Base-by-base conservation (phyloP, 92 coral and sea anemone species). In the Porites cylindrica region DNA sequence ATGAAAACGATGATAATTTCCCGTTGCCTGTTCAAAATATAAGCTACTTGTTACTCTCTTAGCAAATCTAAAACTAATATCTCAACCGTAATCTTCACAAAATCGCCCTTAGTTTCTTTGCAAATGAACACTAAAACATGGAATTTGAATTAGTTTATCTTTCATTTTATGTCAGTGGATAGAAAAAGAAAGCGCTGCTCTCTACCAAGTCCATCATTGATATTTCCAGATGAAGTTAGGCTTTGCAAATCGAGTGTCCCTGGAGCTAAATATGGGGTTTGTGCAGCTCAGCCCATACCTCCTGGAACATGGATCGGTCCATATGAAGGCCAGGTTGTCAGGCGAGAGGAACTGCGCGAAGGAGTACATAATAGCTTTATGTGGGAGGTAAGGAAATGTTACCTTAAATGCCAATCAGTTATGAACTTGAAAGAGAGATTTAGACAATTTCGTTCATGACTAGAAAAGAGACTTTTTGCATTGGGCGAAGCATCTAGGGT, bases 251-350 rank as follows among this genome's bases (percentile, higher is more conserved):
- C 99, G 72, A 91, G 98, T 68, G 94, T 96, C 11, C 96, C 99
- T 79, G 98, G 98, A 6, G 95, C 94, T 43, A 89, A 89, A 51
- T 88, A 86, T 20, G 99, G 99, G 70, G 98, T 96, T 21, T 95
- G 98, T 85, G 98, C 98, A 47, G 90, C 99, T 75, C 98, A 94
- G 23, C 88, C 95, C 90, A 90, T 96, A 75, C 98, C 99, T 16
- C 96, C 96, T 3, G 99, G 99, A 12, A 96, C 99, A 1, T 96
- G 99, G 99, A 96, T 96, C 70, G 99, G 99, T 64, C 99, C 99
- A 6, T 96, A 91, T 86, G 99, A 96, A 82, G 99, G 99, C 72
- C 96, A 96, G 84, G 89, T 96, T 50, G 90, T 96, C 8, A 91
- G 88, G 53, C 89, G 77, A 75, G 98, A 96, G 70, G 99, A 96